A percentile compares a stretch with the other conserved stretches of the same genome.
These are phyloP conservation scores for Ridgeia piscesae DNA, from an alignment of 1,140 invertebrate genomes.

Conservation along the genomic window DNA sequence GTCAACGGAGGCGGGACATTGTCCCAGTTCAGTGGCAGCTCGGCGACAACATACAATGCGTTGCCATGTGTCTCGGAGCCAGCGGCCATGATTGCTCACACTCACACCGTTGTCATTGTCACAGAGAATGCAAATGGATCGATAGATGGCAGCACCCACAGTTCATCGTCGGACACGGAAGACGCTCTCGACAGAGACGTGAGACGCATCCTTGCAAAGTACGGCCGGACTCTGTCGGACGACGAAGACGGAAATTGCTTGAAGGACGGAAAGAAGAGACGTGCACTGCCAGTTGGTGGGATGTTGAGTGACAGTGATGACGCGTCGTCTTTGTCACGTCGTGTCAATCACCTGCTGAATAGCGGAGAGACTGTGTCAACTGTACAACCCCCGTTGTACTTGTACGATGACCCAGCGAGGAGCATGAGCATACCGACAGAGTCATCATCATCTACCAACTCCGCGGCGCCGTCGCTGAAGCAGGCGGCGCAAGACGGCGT, in stretches of 20 bases:
- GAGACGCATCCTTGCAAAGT: constrained; percentile 18
- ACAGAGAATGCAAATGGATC: not conserved
- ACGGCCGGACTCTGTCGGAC: constrained; percentile 14
- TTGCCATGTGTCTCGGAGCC: not conserved
- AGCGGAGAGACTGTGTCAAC: not conserved
- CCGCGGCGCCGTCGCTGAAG: not conserved
- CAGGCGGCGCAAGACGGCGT: not conserved
- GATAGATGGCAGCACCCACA: constrained; percentile 11
- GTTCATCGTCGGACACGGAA: constrained; percentile 11
- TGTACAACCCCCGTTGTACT: not conserved
- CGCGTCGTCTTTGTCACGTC: not conserved
- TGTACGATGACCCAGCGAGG: constrained; percentile 16
- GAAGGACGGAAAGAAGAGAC: not conserved
- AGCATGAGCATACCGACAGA: constrained; percentile 21
- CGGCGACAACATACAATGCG: not conserved
- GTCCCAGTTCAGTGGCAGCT: not conserved
- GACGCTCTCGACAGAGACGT: constrained; percentile 17
- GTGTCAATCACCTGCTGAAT: not conserved
- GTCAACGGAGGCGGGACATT: not conserved
- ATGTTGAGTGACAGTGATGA: not conserved
- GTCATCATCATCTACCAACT: not conserved
- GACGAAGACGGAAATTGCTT: not conserved
- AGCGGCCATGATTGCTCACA: not conserved
- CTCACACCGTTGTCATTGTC: not conserved
- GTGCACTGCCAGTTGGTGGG: not conserved